phyloP scores from a whole-genome alignment of 1,140 invertebrate genomes.

The Plutomurus gul region DNA sequence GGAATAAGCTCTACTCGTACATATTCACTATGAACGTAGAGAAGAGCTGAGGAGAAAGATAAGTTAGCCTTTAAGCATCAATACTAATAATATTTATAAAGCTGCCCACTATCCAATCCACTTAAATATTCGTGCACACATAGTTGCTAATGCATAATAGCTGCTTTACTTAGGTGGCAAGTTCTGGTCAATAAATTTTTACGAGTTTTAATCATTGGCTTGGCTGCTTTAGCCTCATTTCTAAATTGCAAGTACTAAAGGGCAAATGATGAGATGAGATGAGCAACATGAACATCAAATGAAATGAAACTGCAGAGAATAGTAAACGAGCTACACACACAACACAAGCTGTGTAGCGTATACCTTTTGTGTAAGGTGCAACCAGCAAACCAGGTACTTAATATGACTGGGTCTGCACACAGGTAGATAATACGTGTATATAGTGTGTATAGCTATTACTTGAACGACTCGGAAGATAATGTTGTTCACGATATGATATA shows the following conservation, averaged over 20 bases:
- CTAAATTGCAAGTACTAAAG: conserved; percentile 14
- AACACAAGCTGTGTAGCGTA: no score
- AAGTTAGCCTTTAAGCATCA: neutral
- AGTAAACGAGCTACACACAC: no score
- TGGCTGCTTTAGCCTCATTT: conserved; percentile 15
- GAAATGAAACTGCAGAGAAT: conserved; percentile 2
- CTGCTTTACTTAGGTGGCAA: conserved; percentile 29
- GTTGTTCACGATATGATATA: neutral
- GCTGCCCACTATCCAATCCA: neutral
- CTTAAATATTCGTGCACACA: conserved; percentile 27
- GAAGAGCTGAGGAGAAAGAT: neutral
- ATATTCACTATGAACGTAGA: neutral
- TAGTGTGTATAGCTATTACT: no score
- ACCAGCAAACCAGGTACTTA: no score
- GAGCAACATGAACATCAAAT: neutral
- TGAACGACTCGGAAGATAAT: no score
- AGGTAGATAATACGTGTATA: no score
- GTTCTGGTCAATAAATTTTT: conserved; percentile 38
- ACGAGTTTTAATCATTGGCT: conserved; percentile 27
- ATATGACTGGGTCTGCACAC: no score
- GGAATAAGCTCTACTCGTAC: neutral
- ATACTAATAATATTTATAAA: conserved; percentile 29
- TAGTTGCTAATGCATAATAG: conserved; percentile 25
- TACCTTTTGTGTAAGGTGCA: no score
- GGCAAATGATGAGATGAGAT: conserved; percentile 23